These are phyloP conservation scores for Chloebia gouldiae DNA, from an alignment of 2,113 vertebrate species.

Conservation along the genomic window DNA sequence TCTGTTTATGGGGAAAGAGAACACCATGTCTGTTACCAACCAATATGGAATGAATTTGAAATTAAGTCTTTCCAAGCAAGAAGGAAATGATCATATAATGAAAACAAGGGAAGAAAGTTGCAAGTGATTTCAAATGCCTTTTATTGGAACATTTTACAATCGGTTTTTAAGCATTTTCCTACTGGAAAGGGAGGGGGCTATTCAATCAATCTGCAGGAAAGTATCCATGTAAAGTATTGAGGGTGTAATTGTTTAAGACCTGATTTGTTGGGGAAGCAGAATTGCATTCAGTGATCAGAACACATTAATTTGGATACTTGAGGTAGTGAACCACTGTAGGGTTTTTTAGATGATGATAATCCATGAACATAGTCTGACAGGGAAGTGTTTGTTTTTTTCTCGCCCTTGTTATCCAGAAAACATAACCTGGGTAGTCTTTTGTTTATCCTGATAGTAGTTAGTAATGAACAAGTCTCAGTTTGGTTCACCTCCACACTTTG, in stretches of 20 bases:
- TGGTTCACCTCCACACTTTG: background rate
- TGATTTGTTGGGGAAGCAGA: background rate
- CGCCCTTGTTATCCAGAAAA: background rate
- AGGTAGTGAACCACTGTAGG: background rate
- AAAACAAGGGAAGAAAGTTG: background rate
- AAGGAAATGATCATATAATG: background rate
- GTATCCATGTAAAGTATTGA: background rate
- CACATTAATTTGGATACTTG: background rate
- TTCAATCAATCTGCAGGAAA: background rate
- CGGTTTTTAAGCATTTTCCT: background rate
- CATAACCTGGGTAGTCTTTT: background rate
- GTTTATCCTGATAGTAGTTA: background rate
- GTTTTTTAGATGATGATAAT: background rate
- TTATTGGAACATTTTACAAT: background rate
- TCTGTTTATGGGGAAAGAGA: background rate
- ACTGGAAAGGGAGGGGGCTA: background rate
- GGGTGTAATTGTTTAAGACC: background rate
- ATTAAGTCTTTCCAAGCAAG: background rate
- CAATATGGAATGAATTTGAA: background rate
- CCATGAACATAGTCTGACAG: background rate
- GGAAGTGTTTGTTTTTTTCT: background rate
- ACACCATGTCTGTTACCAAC: background rate
- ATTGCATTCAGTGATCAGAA: background rate
- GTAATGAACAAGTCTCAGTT: background rate
- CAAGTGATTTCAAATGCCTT: background rate